These are phyloP conservation scores for Carposina sasakii DNA, from an alignment of 1,140 invertebrate genomes.

Conservation along the genomic window DNA sequence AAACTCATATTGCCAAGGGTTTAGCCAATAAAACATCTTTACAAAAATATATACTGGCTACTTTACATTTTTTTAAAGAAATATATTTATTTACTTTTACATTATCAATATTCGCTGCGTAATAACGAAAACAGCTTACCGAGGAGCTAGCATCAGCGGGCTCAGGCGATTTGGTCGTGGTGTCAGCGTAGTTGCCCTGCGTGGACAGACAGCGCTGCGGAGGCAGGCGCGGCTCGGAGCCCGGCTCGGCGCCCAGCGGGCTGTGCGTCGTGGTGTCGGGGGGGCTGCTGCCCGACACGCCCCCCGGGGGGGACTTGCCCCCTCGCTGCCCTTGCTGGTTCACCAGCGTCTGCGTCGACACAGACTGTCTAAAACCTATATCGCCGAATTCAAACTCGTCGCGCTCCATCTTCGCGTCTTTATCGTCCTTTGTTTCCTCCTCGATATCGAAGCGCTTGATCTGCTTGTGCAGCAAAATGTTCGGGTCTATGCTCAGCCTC, in stretches of 20 bases:
- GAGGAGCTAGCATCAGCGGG: slow-evolving; percentile 61
- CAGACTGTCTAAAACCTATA: slow-evolving; percentile 74
- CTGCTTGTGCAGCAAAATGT: slow-evolving; percentile 42
- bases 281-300: slow-evolving; percentile 72
- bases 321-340: slow-evolving; percentile 73
- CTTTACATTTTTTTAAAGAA: too few species aligned
- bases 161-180: slow-evolving; percentile 66
- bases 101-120: too few species aligned
- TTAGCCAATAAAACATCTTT: too few species aligned
- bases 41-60: too few species aligned
- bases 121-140: too few species aligned
- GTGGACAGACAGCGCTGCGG: slow-evolving; percentile 69
- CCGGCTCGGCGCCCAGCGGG: slow-evolving; percentile 73
- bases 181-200: slow-evolving; percentile 70
- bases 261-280: slow-evolving; percentile 88
- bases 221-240: slow-evolving; percentile 46
- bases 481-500: slow-evolving; percentile 71
- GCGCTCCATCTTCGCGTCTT: slow-evolving; percentile 29
- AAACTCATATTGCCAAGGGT: too few species aligned
- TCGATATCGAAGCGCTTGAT: slow-evolving; percentile 25
- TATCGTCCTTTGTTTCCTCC: slow-evolving; percentile 19
- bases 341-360: slow-evolving; percentile 82
- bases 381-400: slow-evolving; percentile 30
- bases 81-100: too few species aligned
- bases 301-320: slow-evolving; percentile 65